Evolutionary conservation across 2,113 vertebrate genomes (phyloP), one percentile per base, ranked within the genome.

Genomic region (Oryzias melastigma): DNA sequence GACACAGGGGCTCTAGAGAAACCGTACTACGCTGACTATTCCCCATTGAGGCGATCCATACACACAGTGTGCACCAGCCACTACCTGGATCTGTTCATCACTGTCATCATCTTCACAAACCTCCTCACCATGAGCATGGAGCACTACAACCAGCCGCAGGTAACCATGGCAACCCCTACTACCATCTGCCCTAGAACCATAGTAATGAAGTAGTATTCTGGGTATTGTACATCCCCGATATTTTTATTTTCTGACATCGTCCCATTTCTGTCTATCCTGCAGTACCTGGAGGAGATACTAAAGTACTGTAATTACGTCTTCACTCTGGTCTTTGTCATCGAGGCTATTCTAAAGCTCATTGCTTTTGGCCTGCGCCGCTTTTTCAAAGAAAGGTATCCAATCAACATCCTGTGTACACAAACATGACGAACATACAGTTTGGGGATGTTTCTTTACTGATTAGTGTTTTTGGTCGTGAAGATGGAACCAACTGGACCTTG

Each of bases 121-220:
- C 95, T 99, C 75, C 91, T 99, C 85, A 98, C 97, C 46, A 99
- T 99, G 97, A 96, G 95, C 29, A 95, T 98, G 95, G 97, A 99
- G 78, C 96, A 99, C 91, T 98, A 98, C 88, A 94, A 96, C 81
- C 97, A 99, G 80, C 95, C 96, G 61, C 91, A 93, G 95, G 97
- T 98, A 90, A 75, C 73, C 70, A 85, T 81, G 68, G 80, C 81
- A 81, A 87, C 83, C 50, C 52, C 53, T 56, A 52, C 58, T 24
- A 13, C 62, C 22, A 64, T 65, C 69, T 84, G 85, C 68, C 79
- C 77, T 59, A 81, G 69, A 83, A 81, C 81, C 82, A 74, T 74
- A 82, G 74, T 83, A 81, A 78, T 75, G 78, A 83, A 57, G 76
- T 52, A 7, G 18, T 15, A 4, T 55, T 51, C 40, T 48, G 40